Conservation (phyloP, 2,113 vertebrate species). For the Aplodontia rufa region DNA sequence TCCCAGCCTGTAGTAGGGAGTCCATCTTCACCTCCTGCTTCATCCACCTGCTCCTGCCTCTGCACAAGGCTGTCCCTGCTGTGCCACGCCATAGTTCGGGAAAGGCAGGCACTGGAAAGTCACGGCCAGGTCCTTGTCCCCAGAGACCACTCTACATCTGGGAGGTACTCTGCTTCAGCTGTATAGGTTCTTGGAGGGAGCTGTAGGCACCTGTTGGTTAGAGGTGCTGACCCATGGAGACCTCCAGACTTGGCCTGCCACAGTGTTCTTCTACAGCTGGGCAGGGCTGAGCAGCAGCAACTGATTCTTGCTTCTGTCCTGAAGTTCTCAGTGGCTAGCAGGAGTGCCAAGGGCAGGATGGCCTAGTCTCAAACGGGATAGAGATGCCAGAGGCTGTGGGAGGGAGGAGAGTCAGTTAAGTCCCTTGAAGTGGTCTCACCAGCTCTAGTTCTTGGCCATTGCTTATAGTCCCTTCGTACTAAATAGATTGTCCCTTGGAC, state of each 20-base stretch:
- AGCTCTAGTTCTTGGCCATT: not conserved
- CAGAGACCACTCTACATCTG: not conserved
- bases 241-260: not conserved
- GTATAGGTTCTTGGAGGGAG: not conserved
- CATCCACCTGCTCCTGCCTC: not conserved
- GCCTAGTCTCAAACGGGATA: constrained; percentile 67
- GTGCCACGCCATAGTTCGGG: not conserved
- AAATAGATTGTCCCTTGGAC: not conserved
- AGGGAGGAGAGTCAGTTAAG: not conserved
- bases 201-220: not conserved
- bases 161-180: not conserved
- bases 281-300: not conserved
- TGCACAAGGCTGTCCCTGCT: not conserved
- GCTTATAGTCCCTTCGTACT: not conserved
- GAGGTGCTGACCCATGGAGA: not conserved
- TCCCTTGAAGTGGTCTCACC: not conserved
- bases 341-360: not conserved
- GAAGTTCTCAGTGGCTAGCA: not conserved
- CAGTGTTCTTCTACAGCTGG: not conserved
- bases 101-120: not conserved
- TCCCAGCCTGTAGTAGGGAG: not conserved
- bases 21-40: not conserved
- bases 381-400: constrained; percentile 74
- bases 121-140: not conserved
- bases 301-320: not conserved